Evolutionary conservation across 2,797 vertebrate genomes (phyloP), one percentile per base, ranked within the genome.

Genomic region (Galagoides demidoff): DNA sequence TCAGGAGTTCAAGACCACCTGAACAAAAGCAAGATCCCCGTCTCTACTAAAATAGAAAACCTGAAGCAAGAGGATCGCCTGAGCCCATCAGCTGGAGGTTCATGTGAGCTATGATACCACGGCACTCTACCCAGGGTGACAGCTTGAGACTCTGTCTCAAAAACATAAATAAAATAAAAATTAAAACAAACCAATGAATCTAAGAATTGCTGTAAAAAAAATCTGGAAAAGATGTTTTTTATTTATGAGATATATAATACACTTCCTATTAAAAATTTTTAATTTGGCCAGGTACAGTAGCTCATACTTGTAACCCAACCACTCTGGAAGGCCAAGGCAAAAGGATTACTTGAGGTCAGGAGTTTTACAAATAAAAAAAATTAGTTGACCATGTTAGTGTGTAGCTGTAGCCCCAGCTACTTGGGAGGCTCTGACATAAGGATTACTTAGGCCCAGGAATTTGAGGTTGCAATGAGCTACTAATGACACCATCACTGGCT

Each of bases 171-270:
- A 49, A 49, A 13, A 49, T 49, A 49, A 49, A 49, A 49, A 49
- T 84, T 71, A 92, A 86, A 77, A 93, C 61, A 95, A 93, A 87
- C 39, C 57, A 91, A 34, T 83, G 49, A 83, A 70, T 76, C 66
- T 90, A 96, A 81, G 29, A 95, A 79, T 66, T 71, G 86, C 27
- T 52, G 55, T 1, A 22, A 76, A 3, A 25, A 25, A 45, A 59
- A 63, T 89, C 29, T 59, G 6, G 29, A 86, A 91, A 95, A 79
- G 10, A 39, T 31, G 43, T 49, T 4, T 91, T 92, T 89, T 84
- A 89, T 63, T 74, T 52, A 74, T 52, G 94, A 89, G 77, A 86
- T 71, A 39, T 10, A 39, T 10, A 52, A 39, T 82, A 84, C 1
- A 57, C 82, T 92, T 84, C 55, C 61, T 84, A 94, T 34, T 94